Evolutionary conservation across 2,888 invertebrate species (phyloP).

Genomic region (Pyrocoelia pectoralis): DNA sequence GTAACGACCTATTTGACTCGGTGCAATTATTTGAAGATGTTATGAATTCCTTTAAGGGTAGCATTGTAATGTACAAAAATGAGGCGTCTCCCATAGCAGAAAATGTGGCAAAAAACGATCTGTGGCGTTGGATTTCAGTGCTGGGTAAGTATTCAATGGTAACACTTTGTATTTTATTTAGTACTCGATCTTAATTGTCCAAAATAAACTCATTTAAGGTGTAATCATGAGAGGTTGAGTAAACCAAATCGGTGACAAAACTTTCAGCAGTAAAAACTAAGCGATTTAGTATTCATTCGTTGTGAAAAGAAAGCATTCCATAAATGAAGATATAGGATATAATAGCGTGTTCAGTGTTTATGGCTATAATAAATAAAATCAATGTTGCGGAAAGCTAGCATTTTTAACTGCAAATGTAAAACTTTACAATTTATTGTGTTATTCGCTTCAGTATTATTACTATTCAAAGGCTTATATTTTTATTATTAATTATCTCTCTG

Average conservation of each 20-base stretch:
- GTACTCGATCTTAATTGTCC: too few relatives aligned
- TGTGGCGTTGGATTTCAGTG: slow-evolving; percentile 70
- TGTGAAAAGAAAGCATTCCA: background rate
- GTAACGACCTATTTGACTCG: slow-evolving; percentile 66
- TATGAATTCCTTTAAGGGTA: slow-evolving; percentile 60
- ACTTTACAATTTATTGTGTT: background rate
- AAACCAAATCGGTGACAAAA: too few relatives aligned
- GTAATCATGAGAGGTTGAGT: too few relatives aligned
- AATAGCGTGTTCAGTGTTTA: background rate
- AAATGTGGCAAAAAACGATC: slow-evolving; percentile 66
- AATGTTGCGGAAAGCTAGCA: slow-evolving; percentile 2
- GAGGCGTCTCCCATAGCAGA: slow-evolving; percentile 59
- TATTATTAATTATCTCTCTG: background rate
- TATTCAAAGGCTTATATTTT: background rate
- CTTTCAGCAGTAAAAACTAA: background rate
- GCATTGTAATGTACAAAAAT: slow-evolving; percentile 40
- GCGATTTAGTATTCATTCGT: background rate
- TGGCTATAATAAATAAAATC: slow-evolving; percentile 6
- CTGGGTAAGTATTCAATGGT: slow-evolving; percentile 61
- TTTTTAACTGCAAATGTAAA: background rate
- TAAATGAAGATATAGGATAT: slow-evolving; percentile 6
- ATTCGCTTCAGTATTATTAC: background rate
- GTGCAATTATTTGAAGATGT: slow-evolving; percentile 67
- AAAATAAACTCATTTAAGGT: too few relatives aligned
- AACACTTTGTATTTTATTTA: background rate